Evolutionary conservation across 2,113 vertebrate species (phyloP), one percentile per base, ranked within the genome.

Genomic region (Paramormyrops kingsleyae): DNA sequence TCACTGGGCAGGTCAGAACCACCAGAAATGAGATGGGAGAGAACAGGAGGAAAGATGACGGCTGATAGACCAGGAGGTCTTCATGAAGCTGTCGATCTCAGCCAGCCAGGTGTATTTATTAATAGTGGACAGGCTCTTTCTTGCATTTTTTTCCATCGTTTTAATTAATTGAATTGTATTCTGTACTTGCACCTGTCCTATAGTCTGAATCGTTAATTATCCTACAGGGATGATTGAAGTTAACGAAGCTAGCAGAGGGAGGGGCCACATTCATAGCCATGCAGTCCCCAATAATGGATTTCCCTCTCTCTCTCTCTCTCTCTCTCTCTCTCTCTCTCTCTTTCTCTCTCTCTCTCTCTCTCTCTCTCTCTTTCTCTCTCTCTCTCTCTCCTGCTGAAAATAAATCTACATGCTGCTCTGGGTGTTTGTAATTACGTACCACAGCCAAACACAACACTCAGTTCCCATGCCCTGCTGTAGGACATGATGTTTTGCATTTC

Each of bases 1-100:
- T 91, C 90, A 94, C 80, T 49, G 95, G 49, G 10, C 12, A 35
- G 21, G 31, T 84, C 83, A 95, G 92, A 87, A 94, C 95, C 88
- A 92, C 90, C 94, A 95, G 92, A 7, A 89, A 62, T 62, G n/a
- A 62, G 4, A 87, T 15, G 47, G 31, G 35, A 27, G 44, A 89
- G 50, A 24, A 39, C 31, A 59, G 44, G 44, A 46, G 27, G n/a
- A 7, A 70, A 44, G 66, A 87, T 50, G 59, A 46, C 9, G 56
- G 47, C 2, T n/a, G 84, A 87, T n/a, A 87, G 47, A 15, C 24
- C n/a, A 35, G 85, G 47, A 27, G 27, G 6, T 87, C 50, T 56
- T 52, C 27, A 39, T 35, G n/a, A 46, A 47, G 19, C 50, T 74
- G 49, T 83, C 9, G 42, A 12, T 56, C 19, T 49, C 84, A 89